These are phyloP conservation scores for Melikaiella ostensackeni DNA, from an alignment of 2,888 invertebrate species.

Conservation along the genomic window DNA sequence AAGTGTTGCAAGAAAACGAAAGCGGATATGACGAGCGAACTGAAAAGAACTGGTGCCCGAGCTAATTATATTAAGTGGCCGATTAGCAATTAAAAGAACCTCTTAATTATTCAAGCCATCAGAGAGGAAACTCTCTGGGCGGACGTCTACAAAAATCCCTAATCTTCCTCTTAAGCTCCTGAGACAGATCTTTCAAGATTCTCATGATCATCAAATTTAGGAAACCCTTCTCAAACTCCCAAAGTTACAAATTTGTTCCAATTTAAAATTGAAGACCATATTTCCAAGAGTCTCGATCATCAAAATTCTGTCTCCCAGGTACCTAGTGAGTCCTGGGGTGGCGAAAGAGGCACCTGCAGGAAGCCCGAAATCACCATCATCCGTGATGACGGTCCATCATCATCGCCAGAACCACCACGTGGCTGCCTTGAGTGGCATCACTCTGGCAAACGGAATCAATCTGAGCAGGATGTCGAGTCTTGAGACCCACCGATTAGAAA, in stretches of 20 bases:
- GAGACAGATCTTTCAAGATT: background rate
- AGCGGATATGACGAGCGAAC: slow-evolving; percentile 71
- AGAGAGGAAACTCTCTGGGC: background rate
- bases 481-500: slow-evolving; percentile 68
- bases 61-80: slow-evolving; percentile 72
- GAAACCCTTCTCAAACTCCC: background rate
- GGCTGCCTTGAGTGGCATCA: slow-evolving; percentile 74
- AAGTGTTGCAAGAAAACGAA: slow-evolving; percentile 62
- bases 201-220: background rate
- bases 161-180: background rate
- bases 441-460: slow-evolving; percentile 72
- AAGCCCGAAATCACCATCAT: slow-evolving; percentile 68
- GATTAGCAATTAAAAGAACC: slow-evolving; percentile 70
- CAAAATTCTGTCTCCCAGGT: slow-evolving; percentile 75
- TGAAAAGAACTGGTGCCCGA: slow-evolving; percentile 53
- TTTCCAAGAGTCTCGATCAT: slow-evolving; percentile 60
- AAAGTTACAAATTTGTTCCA: no score
- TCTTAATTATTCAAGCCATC: background rate
- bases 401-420: slow-evolving; percentile 75
- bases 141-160: background rate
- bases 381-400: slow-evolving; percentile 75
- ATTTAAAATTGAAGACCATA: background rate
- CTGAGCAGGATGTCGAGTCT: slow-evolving; percentile 72
- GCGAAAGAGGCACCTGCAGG: slow-evolving; percentile 73
- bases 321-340: slow-evolving; percentile 72